These are phyloP conservation scores for Brachionus rotundiformis DNA, from an alignment of 1,140 invertebrate genomes.

Conservation along the genomic window DNA sequence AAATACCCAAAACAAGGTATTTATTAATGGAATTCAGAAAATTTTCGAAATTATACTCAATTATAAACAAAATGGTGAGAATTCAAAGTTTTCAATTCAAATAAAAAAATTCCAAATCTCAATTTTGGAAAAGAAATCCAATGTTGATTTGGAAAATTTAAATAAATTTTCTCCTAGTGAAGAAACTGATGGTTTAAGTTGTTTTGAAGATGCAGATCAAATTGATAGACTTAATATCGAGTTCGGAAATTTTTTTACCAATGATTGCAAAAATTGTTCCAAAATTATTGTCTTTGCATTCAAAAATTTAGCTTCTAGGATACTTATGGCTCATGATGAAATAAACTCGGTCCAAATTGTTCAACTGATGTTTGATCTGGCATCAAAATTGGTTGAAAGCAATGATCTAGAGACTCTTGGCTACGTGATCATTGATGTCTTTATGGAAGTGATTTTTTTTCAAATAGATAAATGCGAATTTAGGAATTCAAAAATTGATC, in stretches of 20 bases:
- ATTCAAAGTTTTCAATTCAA: neutral
- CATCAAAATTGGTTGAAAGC: neutral
- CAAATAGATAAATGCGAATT: neutral
- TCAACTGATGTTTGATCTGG: neutral
- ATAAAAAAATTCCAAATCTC: conserved; percentile 8
- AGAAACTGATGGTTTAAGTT: neutral
- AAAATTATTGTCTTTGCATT: conserved; percentile 11
- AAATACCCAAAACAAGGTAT: neutral
- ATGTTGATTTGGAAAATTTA: neutral
- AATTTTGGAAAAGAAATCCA: neutral
- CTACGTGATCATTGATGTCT: conserved; percentile 9
- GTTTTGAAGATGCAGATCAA: neutral
- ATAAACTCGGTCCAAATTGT: conserved; percentile 32
- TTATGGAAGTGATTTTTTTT: neutral
- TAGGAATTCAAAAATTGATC: neutral
- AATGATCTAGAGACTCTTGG: neutral
- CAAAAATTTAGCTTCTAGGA: neutral
- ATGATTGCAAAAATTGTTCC: conserved; percentile 6
- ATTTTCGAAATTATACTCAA: neutral
- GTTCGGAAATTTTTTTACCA: neutral
- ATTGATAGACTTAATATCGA: neutral
- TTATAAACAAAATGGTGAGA: neutral
- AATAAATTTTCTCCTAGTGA: neutral
- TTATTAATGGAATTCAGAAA: conserved; percentile 8
- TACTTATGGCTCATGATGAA: conserved; percentile 24